phyloP scores from a whole-genome alignment of 1,140 invertebrate species.

The Heliconius eleuchia region DNA sequence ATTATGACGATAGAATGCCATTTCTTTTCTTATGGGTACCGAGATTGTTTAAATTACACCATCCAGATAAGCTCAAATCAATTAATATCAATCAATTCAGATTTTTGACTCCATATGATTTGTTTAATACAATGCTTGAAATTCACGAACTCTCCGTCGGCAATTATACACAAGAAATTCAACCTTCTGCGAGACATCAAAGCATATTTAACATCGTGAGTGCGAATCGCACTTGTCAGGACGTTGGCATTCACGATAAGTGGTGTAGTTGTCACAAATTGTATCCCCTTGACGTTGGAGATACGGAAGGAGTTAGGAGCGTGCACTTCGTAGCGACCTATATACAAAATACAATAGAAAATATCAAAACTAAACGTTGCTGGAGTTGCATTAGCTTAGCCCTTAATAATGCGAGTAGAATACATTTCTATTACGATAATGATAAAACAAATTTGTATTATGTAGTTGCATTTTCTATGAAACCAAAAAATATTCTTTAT shows the following conservation, averaged over 20 bases:
- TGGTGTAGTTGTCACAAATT: slow-evolving; percentile 89
- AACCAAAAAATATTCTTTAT: slow-evolving; percentile 57
- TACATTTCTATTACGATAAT: slow-evolving; percentile 66
- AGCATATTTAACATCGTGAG: slow-evolving; percentile 86
- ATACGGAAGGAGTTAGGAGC: slow-evolving; percentile 56
- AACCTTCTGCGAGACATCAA: slow-evolving; percentile 84
- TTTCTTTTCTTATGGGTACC: slow-evolving; percentile 89
- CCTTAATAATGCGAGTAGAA: slow-evolving; percentile 52
- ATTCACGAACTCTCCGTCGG: slow-evolving; percentile 49
- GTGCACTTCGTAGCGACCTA: slow-evolving; percentile 49
- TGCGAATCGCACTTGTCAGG: slow-evolving; percentile 86
- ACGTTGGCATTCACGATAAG: slow-evolving; percentile 88
- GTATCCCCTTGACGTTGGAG: slow-evolving; percentile 56
- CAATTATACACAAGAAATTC: slow-evolving; percentile 61
- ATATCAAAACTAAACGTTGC: slow-evolving; percentile 53
- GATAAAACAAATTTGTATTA: slow-evolving; percentile 55
- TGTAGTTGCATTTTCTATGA: slow-evolving; percentile 61
- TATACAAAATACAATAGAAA: slow-evolving; percentile 47
- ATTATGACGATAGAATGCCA: slow-evolving; percentile 92
- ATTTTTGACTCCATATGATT: slow-evolving; percentile 88
- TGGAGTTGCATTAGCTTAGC: slow-evolving; percentile 52
- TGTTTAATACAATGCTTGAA: slow-evolving; percentile 32
- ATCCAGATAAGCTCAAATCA: slow-evolving; percentile 82
- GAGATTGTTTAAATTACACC: slow-evolving; percentile 83
- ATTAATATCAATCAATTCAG: slow-evolving; percentile 84